Conservation (phyloP, 2,113 vertebrate genomes). For the Elanus axillaris region DNA sequence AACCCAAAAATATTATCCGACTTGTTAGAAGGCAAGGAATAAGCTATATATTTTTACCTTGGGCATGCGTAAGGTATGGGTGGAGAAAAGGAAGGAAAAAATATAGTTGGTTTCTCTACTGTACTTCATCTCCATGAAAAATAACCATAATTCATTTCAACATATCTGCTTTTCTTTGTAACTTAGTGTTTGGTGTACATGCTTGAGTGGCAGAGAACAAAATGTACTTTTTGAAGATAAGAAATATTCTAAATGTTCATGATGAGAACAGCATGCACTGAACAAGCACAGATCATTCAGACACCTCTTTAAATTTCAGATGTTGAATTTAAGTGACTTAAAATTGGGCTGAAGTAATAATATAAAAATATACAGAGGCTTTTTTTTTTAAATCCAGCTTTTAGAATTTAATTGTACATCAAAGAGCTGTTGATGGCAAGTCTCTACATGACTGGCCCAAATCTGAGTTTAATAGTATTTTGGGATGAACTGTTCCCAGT, state of each 20-base stretch:
- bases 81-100: not conserved
- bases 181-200: slow-evolving; percentile 25
- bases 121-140: slow-evolving; percentile 19
- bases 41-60: not conserved
- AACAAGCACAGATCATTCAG: slow-evolving; percentile 39
- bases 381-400: not conserved
- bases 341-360: not conserved
- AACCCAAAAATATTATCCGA: not conserved
- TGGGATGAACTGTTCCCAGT: not conserved
- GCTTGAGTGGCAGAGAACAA: slow-evolving; percentile 65
- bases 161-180: slow-evolving; percentile 40
- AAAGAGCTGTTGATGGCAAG: not conserved
- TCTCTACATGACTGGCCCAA: not conserved
- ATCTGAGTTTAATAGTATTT: not conserved
- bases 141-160: slow-evolving; percentile 28
- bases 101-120: not conserved
- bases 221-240: slow-evolving; percentile 68
- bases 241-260: slow-evolving; percentile 50
- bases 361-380: not conserved
- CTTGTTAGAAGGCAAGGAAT: not conserved
- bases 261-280: slow-evolving; percentile 61
- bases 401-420: not conserved
- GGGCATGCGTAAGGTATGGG: not conserved
- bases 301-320: not conserved
- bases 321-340: not conserved